These are phyloP conservation scores for Calosoma granatense DNA, from an alignment of 1,140 invertebrate species.

Conservation along the genomic window DNA sequence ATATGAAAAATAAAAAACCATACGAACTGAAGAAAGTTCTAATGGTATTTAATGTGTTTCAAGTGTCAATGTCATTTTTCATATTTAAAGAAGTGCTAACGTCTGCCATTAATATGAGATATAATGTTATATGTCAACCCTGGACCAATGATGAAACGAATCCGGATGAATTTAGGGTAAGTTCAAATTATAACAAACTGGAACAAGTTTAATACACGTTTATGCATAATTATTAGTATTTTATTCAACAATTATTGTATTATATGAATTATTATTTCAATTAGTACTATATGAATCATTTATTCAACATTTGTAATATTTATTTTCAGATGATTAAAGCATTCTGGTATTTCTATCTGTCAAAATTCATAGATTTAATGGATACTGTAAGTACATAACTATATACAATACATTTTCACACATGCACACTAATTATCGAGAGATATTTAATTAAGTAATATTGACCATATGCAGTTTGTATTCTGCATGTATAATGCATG, in stretches of 20 bases:
- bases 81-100: slow-evolving; percentile 14
- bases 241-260: too few species aligned
- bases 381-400: slow-evolving; percentile 14
- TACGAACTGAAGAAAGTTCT: neutral
- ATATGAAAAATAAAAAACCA: neutral
- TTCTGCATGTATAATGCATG: too few species aligned
- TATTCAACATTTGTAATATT: neutral
- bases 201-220: slow-evolving; percentile 6
- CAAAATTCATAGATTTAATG: slow-evolving; percentile 11
- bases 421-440: too few species aligned
- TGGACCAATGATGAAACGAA: slow-evolving; percentile 10
- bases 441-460: too few species aligned
- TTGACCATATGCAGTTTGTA: too few species aligned
- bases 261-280: too few species aligned
- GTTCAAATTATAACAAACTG: neutral
- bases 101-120: slow-evolving; percentile 10
- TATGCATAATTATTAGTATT: too few species aligned
- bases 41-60: neutral
- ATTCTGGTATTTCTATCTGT: slow-evolving; percentile 13
- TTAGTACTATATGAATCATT: too few species aligned
- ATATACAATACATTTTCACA: too few species aligned
- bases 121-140: slow-evolving; percentile 11
- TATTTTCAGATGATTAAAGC: slow-evolving; percentile 13
- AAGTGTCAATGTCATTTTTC: slow-evolving; percentile 3
- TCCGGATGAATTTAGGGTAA: neutral